phyloP scores from a whole-genome alignment of 2,113 vertebrate genomes.

The Irena cyanogastra region DNA sequence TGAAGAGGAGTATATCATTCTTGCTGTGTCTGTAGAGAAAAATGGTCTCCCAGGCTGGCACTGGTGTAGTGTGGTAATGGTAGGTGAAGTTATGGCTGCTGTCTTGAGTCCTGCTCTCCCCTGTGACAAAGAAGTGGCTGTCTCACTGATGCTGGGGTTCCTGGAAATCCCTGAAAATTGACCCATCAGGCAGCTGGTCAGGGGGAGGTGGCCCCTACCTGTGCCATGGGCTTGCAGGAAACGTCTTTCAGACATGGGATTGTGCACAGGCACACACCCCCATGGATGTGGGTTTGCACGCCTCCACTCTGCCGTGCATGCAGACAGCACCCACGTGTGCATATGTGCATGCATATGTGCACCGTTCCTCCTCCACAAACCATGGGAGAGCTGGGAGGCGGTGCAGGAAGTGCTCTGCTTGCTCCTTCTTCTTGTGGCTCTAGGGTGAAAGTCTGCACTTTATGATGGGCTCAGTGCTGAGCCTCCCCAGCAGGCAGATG shows the following conservation, averaged over 20 bases:
- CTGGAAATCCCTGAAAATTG: background rate
- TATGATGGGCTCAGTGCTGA: background rate
- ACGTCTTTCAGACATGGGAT: background rate
- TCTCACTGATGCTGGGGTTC: background rate
- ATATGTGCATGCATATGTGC: conserved; percentile 24
- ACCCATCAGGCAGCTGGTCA: background rate
- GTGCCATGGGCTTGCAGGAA: background rate
- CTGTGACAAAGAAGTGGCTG: background rate
- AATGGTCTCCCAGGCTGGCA: background rate
- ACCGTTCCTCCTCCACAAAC: background rate
- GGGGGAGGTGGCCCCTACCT: background rate
- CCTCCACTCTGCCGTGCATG: background rate
- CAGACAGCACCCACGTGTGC: background rate
- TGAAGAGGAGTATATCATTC: background rate
- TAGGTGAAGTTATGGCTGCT: background rate
- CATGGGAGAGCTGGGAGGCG: background rate
- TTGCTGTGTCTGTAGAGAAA: background rate
- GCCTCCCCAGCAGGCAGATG: background rate
- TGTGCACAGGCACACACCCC: background rate
- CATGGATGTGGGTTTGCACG: background rate
- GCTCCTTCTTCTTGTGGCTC: background rate
- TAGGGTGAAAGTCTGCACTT: background rate
- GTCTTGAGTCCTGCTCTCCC: background rate
- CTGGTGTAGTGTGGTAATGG: background rate
- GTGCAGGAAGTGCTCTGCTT: background rate